Percentiles rank a stretch among this genome's conserved stretches.
These are phyloP conservation scores for Hemichromis elongatus DNA, from an alignment of 2,113 vertebrate genomes.

Conservation along the genomic window DNA sequence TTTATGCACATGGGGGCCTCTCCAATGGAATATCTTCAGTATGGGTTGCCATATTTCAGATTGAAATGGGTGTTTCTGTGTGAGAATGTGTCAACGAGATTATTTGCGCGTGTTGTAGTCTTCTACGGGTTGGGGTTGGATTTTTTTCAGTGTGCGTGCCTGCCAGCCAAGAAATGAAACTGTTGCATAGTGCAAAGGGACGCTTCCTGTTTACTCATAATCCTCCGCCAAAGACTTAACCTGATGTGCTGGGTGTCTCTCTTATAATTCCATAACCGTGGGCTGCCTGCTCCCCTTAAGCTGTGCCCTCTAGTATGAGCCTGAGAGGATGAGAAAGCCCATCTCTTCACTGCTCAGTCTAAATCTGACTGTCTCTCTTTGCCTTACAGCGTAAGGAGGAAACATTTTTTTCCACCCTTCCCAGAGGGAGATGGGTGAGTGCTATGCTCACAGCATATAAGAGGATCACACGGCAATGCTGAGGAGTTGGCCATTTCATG, in stretches of 20 bases:
- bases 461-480: conserved; percentile 58
- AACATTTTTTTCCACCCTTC: conserved; percentile 7
- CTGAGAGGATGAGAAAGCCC: conserved; percentile 51
- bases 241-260: conserved; percentile 23
- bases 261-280: conserved; percentile 27
- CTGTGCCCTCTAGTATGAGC: conserved; percentile 40
- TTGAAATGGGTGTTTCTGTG: not conserved
- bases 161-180: conserved; percentile 26
- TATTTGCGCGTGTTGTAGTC: not conserved
- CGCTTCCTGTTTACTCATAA: conserved; percentile 47
- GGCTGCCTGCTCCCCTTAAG: conserved; percentile 38
- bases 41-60: conserved; percentile 1
- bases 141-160: not conserved
- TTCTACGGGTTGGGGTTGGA: not conserved
- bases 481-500: conserved; percentile 66
- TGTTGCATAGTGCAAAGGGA: not conserved
- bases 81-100: not conserved
- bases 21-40: not conserved
- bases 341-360: conserved; percentile 34
- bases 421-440: conserved; percentile 40
- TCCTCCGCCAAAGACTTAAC: conserved; percentile 22
- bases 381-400: conserved; percentile 44
- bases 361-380: conserved; percentile 57
- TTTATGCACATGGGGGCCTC: not conserved
- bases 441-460: conserved; percentile 60